These are phyloP conservation scores for Numenius arquata DNA, from an alignment of 2,113 vertebrate species.

Conservation along the genomic window DNA sequence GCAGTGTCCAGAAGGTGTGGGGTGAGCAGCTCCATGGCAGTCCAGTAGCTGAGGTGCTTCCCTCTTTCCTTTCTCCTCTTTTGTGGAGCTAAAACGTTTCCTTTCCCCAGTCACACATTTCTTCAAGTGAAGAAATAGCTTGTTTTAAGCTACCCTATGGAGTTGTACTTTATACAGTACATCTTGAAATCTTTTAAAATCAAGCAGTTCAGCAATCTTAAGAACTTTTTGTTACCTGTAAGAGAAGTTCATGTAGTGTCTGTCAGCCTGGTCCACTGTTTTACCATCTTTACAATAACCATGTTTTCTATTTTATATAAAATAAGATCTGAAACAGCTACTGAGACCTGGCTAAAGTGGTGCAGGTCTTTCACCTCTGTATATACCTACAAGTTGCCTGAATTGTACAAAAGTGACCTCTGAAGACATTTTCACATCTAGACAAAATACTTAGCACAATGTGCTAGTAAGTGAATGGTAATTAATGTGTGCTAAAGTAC, in stretches of 20 bases:
- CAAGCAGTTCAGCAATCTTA: background rate
- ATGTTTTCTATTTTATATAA: background rate
- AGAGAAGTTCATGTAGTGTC: background rate
- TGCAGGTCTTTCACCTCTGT: background rate
- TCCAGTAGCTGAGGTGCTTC: background rate
- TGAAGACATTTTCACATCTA: background rate
- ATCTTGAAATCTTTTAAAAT: background rate
- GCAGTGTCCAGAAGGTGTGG: background rate
- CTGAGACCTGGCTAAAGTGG: background rate
- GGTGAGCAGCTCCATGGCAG: background rate
- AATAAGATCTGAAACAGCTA: background rate
- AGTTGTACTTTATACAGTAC: background rate
- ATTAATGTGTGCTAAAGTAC: background rate
- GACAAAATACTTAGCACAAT: background rate
- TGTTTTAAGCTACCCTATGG: background rate
- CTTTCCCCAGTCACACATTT: background rate
- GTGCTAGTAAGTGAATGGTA: background rate
- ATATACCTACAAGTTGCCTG: background rate
- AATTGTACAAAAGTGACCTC: background rate
- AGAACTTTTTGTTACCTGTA: background rate
- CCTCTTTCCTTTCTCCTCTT: background rate
- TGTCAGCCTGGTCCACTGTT: background rate
- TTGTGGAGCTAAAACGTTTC: background rate
- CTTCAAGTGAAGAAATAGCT: background rate
- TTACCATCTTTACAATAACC: background rate